A percentile compares a stretch with the other conserved stretches of the same genome.
These are phyloP conservation scores for Amia ocellicauda DNA, from an alignment of 2,113 vertebrate genomes.

Conservation along the genomic window DNA sequence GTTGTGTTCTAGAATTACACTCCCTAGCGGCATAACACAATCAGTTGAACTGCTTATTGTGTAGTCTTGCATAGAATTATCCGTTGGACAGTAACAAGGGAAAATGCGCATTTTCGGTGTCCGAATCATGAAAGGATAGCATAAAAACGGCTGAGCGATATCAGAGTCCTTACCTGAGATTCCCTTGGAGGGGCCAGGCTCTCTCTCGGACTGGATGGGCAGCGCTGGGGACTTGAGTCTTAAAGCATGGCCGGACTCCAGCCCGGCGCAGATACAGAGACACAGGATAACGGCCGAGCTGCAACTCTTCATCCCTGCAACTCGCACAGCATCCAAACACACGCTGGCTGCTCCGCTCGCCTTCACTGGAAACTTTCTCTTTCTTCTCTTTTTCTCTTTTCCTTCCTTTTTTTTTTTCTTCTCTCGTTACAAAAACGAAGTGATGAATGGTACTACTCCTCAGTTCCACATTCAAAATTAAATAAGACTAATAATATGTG, in stretches of 20 bases:
- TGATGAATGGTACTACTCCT: background rate
- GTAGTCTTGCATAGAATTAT: too few relatives aligned
- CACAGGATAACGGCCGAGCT: constrained; percentile 47
- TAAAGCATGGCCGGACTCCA: constrained; percentile 43
- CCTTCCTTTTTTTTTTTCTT: background rate
- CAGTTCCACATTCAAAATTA: background rate
- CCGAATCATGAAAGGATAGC: too few relatives aligned
- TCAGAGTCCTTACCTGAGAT: constrained; percentile 63
- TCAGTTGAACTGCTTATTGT: too few relatives aligned
- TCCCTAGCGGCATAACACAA: too few relatives aligned
- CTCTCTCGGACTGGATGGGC: constrained; percentile 80
- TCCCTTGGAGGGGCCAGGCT: constrained; percentile 73
- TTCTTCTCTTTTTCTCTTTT: background rate
- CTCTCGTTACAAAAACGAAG: background rate
- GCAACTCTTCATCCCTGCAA: constrained; percentile 50
- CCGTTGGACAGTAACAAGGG: too few relatives aligned
- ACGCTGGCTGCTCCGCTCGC: background rate
- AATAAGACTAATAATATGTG: too few relatives aligned
- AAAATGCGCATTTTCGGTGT: too few relatives aligned
- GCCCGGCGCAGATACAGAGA: constrained; percentile 53
- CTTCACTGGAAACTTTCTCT: background rate
- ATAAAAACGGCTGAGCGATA: too few relatives aligned
- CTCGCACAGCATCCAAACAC: background rate
- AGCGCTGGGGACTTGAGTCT: constrained; percentile 66
- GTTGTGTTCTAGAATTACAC: too few relatives aligned